phyloP scores from a whole-genome alignment of 2,888 invertebrate species.

The Achlya flavicornis region DNA sequence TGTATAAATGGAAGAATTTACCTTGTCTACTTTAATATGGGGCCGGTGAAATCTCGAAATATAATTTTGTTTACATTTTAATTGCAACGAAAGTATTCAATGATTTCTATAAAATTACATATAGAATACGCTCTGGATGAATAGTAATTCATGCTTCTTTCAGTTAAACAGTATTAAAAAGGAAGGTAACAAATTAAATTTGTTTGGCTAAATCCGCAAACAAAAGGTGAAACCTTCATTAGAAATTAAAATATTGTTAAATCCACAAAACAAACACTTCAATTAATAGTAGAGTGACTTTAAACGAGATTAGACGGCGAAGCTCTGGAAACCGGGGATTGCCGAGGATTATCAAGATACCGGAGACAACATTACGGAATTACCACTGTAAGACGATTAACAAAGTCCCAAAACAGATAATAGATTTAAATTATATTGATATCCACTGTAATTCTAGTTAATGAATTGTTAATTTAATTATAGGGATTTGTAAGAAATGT shows the following conservation, averaged over 20 bases:
- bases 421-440: slow-evolving; percentile 32
- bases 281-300: slow-evolving; percentile 56
- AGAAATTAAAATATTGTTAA: slow-evolving; percentile 35
- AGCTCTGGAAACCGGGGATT: slow-evolving; percentile 38
- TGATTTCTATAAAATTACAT: no score
- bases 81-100: no score
- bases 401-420: slow-evolving; percentile 30
- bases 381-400: slow-evolving; percentile 50
- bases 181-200: not conserved
- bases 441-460: slow-evolving; percentile 15
- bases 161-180: no score
- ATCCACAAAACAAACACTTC: slow-evolving; percentile 43
- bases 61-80: no score
- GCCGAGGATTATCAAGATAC: slow-evolving; percentile 41
- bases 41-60: no score
- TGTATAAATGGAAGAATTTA: no score
- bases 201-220: slow-evolving; percentile 18
- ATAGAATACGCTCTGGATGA: no score
- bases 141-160: no score
- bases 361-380: slow-evolving; percentile 47
- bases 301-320: slow-evolving; percentile 41
- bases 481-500: not conserved
- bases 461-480: not conserved
- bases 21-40: no score
- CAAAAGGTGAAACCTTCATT: slow-evolving; percentile 21